Conservation (phyloP, 2,888 invertebrate species). For the Zonitis immaculata region DNA sequence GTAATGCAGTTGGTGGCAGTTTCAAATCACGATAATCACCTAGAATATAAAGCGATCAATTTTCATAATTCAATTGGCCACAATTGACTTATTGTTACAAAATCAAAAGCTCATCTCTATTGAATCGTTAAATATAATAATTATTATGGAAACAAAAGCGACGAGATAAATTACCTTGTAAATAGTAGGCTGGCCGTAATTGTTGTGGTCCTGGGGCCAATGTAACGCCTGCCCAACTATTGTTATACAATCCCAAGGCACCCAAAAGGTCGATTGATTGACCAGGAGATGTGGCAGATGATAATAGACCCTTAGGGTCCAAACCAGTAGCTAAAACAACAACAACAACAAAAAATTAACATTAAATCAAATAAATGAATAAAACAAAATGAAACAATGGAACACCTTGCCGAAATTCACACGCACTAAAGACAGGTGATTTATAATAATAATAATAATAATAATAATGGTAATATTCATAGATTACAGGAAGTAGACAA, state of each 20-base stretch:
- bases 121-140: no score
- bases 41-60: no score
- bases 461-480: neutral
- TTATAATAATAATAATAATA: neutral
- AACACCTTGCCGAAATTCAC: neutral
- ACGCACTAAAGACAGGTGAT: neutral
- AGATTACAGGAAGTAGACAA: neutral
- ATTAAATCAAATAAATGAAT: neutral
- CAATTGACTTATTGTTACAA: slow-evolving; percentile 22
- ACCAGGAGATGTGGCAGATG: slow-evolving; percentile 36
- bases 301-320: slow-evolving; percentile 50
- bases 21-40: slow-evolving; percentile 70
- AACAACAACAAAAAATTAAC: slow-evolving; percentile 6
- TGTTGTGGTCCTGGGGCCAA: slow-evolving; percentile 61
- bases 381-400: neutral
- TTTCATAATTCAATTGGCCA: slow-evolving; percentile 28
- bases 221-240: slow-evolving; percentile 66
- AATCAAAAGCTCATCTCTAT: slow-evolving; percentile 25
- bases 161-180: slow-evolving; percentile 68
- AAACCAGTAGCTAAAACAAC: slow-evolving; percentile 56
- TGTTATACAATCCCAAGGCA: slow-evolving; percentile 74
- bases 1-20: slow-evolving; percentile 64
- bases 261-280: slow-evolving; percentile 71
- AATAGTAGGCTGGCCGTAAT: slow-evolving; percentile 66
- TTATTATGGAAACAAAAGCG: no score